phyloP scores from a whole-genome alignment of 2,113 vertebrate species.

The Myxocyprinus asiaticus region DNA sequence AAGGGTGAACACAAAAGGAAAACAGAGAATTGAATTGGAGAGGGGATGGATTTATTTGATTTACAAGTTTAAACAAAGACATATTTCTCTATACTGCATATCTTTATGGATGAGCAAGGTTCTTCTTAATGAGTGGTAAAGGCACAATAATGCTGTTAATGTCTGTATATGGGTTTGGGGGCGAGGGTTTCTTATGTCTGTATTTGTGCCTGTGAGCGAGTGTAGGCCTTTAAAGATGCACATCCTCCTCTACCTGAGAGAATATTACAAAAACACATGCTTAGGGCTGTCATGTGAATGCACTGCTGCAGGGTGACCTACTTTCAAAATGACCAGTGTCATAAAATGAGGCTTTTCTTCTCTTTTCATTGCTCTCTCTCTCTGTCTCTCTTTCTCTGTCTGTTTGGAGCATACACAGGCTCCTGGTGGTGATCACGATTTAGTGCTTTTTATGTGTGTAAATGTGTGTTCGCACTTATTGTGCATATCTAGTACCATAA shows the following conservation, averaged over 20 bases:
- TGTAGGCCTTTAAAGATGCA: slow-evolving; percentile 24
- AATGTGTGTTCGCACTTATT: slow-evolving; percentile 17
- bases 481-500: slow-evolving; percentile 84
- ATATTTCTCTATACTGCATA: background rate
- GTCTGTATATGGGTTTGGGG: slow-evolving; percentile 2
- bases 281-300: slow-evolving; percentile 21
- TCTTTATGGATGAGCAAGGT: no score
- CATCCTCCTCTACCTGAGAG: slow-evolving; percentile 40
- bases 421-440: slow-evolving; percentile 12
- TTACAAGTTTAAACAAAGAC: background rate
- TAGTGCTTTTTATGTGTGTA: slow-evolving; percentile 23
- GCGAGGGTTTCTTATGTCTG: slow-evolving; percentile 1
- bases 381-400: background rate
- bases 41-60: background rate
- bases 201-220: slow-evolving; percentile 11
- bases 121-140: background rate
- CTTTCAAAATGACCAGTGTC: slow-evolving; percentile 46
- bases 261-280: slow-evolving; percentile 14
- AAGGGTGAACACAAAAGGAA: slow-evolving; percentile 1
- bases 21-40: background rate
- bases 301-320: slow-evolving; percentile 43
- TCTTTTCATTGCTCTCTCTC: background rate
- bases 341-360: slow-evolving; percentile 2
- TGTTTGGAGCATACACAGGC: background rate
- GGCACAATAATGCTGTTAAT: background rate